Base-by-base conservation (phyloP, 2,797 vertebrate genomes). In the Diplodus sargus region DNA sequence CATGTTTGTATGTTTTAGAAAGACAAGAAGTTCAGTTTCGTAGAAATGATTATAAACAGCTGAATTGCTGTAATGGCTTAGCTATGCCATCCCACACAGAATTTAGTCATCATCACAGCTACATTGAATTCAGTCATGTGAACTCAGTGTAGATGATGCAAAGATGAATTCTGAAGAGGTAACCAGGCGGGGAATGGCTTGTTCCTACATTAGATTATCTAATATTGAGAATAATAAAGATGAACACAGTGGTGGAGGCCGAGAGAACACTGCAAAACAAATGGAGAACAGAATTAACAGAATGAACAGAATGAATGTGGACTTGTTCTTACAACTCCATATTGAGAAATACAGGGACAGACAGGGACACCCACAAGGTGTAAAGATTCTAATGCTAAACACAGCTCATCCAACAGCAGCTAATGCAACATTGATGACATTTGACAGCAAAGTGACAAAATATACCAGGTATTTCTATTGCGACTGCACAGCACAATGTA, bases 11-110 rank as follows among this genome's bases (percentile, higher is more conserved):
- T 22, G 15, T 70, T 42, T 10, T 12, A 67, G 30, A 77, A 61
- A 80, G 56, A 81, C 64, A 74, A 72, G 42, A 75, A 30, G 25
- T 64, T 75, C 9, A 53, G 20, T 59, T 65, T 5, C 34, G 34
- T 60, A 30, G 53, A 70, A 80, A 30, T 22, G 1, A 25, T 4
- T 28, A 52, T 28, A 18, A 49, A 20, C 4, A 49, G 11, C 43
- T 18, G 17, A 43, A 22, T 66, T 39, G 56, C 25, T 53, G 30
- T 51, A 60, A 52, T 42, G 60, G 67, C 57, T 74, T 30, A 45
- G 30, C 48, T 47, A 15, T 3, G 48, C 15, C 25, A 23, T 17
- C n/a, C 17, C 4, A 62, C n/a, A 11, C 58, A 43, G 4, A 56
- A 43, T 28, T 23, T 74, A 22, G 13, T 66, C 17, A 4, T 66